phyloP scores from a whole-genome alignment of 2,888 invertebrate genomes.

The Neoitamus cyanurus region DNA sequence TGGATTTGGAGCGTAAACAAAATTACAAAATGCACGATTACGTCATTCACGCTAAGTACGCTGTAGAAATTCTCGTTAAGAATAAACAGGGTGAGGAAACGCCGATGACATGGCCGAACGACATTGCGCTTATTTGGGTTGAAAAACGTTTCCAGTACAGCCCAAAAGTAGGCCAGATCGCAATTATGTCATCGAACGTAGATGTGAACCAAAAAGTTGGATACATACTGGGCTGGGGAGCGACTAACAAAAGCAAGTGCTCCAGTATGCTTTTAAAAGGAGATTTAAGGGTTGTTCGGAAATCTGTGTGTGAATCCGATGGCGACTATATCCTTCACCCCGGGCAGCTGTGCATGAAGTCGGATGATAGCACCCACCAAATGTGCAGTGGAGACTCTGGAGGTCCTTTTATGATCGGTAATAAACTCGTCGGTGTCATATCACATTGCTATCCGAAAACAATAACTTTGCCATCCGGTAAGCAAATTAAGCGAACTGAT shows the following conservation, averaged over 20 bases:
- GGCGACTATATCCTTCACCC: neutral
- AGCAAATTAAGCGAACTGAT: neutral
- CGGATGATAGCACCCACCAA: neutral
- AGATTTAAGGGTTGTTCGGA: neutral
- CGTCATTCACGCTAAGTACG: neutral
- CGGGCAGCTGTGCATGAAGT: neutral
- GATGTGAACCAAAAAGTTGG: neutral
- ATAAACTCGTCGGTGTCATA: neutral
- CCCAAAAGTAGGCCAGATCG: neutral
- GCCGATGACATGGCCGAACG: neutral
- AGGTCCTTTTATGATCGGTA: neutral
- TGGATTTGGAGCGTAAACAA: neutral
- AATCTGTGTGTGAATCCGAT: neutral
- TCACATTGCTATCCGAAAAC: neutral
- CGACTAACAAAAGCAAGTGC: neutral
- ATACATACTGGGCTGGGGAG: neutral
- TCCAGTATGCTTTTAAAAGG: neutral
- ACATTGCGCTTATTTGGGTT: neutral
- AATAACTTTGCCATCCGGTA: neutral
- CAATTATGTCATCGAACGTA: neutral
- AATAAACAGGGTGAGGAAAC: neutral
- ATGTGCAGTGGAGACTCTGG: neutral
- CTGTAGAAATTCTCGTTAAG: neutral
- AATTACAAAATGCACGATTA: neutral
- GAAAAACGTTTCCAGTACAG: neutral